Base-by-base conservation (phyloP, 2,797 vertebrate genomes). In the Ambastaia sidthimunki region DNA sequence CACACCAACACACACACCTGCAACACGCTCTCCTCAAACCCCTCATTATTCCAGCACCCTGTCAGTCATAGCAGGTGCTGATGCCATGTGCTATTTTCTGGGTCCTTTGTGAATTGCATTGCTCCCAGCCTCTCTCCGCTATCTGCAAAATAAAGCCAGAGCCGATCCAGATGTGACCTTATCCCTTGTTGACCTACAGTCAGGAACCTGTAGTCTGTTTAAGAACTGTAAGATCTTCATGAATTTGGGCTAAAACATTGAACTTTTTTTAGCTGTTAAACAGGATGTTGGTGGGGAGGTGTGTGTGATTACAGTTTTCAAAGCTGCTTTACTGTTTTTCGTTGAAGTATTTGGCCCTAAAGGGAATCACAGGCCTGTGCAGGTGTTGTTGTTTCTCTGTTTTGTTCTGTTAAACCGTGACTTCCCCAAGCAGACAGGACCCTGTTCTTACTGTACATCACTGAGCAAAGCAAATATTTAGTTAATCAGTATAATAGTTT, bases 311-410 rank as follows among this genome's bases (percentile, higher is more conserved):
- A 21, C 47, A 72, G 44, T 55, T 75, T 19, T 67, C 4, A 34
- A 21, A 52, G 25, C 44, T 70, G 12, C 71, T 62, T 60, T 7
- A 15, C 18, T 18, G 74, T 65, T 66, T 60, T 44, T 66, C 41
- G 9, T 15, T 67, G 21, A 55, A 67, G 47, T 37, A 50, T 16
- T 71, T 19, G 44, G 55, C 63, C 57, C 52, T 55, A 69, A 55
- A 63, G 68, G 76, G 67, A 71, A 41, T 66, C 68, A n/a, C 6
- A 37, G 59, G 71, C 70, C 66, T 62, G 54, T 59, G 25, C 84
- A 81, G 84, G 78, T 85, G 75, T 71, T 63, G 21, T 28, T 74
- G 82, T 76, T 79, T 47, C 60, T 80, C 50, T 69, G 72, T 66
- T 13, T 81, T 71, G 71, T 37, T 68, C 25, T 72, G 23, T 71